Percentiles rank a stretch among this genome's conserved stretches.
phyloP scores from a whole-genome alignment of 2,797 vertebrate genomes.

The Catamblyrhynchus diadema region DNA sequence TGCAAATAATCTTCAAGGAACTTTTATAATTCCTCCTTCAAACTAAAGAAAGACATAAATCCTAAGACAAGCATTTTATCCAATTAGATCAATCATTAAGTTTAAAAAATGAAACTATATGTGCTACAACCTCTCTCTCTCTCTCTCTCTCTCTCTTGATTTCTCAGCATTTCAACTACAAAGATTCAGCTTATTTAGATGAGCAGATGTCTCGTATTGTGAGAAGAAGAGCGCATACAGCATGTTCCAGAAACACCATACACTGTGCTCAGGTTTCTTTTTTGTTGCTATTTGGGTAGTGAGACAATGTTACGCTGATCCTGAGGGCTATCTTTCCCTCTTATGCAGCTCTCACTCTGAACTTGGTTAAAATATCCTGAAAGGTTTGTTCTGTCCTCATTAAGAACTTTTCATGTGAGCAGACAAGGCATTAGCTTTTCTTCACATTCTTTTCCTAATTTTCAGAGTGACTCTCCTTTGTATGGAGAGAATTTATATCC shows the following conservation, averaged over 20 bases:
- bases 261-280: neutral
- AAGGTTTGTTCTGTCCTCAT: neutral
- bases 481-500: neutral
- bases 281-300: neutral
- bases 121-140: neutral
- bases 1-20: neutral
- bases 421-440: neutral
- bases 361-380: neutral
- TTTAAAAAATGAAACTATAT: neutral
- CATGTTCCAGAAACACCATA: neutral
- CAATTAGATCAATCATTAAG: neutral
- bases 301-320: neutral
- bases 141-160: neutral
- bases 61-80: neutral
- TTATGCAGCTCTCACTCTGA: neutral
- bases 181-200: neutral
- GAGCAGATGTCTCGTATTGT: neutral
- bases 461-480: neutral
- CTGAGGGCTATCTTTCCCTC: neutral
- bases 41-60: neutral
- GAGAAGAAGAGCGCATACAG: neutral
- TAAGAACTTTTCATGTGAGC: neutral
- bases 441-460: neutral
- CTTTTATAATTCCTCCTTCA: neutral
- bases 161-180: neutral